Evolutionary conservation across 2,888 invertebrate species (phyloP), one percentile per base, ranked within the genome.

Genomic region (Hypercompe scribonia): DNA sequence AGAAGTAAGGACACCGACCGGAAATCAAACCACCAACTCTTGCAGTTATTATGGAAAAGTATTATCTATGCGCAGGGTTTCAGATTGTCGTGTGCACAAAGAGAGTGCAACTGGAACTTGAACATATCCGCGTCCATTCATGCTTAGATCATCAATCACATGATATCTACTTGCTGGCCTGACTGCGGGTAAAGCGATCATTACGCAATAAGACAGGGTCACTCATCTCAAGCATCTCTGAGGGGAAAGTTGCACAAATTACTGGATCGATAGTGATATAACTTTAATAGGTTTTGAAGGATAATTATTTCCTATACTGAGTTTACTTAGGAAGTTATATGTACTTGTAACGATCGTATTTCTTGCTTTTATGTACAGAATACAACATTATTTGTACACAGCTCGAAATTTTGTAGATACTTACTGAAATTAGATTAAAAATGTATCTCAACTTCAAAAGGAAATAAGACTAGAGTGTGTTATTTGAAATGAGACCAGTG

Each of bases 81-180:
- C 31, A 42, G 21, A 21, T 58, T 33, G 18, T 65, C 31, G 24
- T 39, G 8, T 33, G 65, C 58, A 70, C 69, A 73, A 69, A 73
- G 65, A 65, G 68, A 78, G 46, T 58, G 50, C 71, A 76, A 66
- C 21, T 69, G 46, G 54, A 50, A 72, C 72, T 72, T 63, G 61
- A 65, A 74, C 33, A 39, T 31, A 72, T 69, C 63, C 33, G 61
- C 54, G 28, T 75, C 74, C 65, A 69, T 75, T 74, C 73, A 78
- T 75, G 68, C 73, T 66, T 74, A 75, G 42, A 72, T 74, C 84
- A 82, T 82, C 78, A 82, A 82, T 82, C 82, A 82, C 68, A 34
- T 18, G 42, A 63, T 82, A 82, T 82, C 82, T 81, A 71, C 73
- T 72, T 68, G 76, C 34, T 74, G 39, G 61, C 64, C 71, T 70